Percentiles rank a stretch among this genome's conserved stretches.
These are phyloP conservation scores for Thalassaphorura encarpata DNA, from an alignment of 1,140 invertebrate species.

Conservation along the genomic window DNA sequence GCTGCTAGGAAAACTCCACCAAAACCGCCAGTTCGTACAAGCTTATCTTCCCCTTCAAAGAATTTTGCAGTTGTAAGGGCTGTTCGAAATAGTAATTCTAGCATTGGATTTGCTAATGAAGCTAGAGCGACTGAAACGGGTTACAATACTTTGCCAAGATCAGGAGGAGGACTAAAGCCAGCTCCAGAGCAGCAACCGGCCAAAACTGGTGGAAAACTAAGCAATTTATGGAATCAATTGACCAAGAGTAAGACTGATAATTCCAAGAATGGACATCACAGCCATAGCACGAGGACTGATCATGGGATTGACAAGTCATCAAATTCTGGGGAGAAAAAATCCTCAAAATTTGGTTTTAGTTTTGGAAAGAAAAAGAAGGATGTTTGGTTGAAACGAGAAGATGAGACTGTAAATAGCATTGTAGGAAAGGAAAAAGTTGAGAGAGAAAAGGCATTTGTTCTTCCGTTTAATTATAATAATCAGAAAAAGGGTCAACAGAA, in stretches of 20 bases:
- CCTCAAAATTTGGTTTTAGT: conserved; percentile 1
- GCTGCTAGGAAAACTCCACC: neutral
- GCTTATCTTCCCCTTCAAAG: neutral
- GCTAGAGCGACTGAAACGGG: neutral
- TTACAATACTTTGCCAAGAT: neutral
- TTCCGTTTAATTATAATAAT: neutral
- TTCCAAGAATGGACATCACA: neutral
- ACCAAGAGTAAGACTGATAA: neutral
- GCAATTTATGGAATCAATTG: conserved; percentile 2
- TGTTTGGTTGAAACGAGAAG: neutral
- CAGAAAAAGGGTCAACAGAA: no score
- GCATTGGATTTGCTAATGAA: conserved; percentile 1
- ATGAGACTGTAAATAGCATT: no score
- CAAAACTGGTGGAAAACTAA: neutral
- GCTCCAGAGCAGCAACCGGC: neutral
- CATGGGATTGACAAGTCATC: neutral
- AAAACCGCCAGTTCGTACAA: conserved; percentile 1
- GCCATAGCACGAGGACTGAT: no score
- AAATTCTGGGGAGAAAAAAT: no score
- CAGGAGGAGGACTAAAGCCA: neutral
- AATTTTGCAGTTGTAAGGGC: conserved; percentile 4
- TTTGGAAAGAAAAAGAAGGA: conserved; percentile 6
- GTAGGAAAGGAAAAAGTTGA: neutral
- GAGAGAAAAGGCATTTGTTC: neutral
- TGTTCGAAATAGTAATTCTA: conserved; percentile 6